phyloP scores from a whole-genome alignment of 2,888 invertebrate genomes.

The Mellilla xanthometata region DNA sequence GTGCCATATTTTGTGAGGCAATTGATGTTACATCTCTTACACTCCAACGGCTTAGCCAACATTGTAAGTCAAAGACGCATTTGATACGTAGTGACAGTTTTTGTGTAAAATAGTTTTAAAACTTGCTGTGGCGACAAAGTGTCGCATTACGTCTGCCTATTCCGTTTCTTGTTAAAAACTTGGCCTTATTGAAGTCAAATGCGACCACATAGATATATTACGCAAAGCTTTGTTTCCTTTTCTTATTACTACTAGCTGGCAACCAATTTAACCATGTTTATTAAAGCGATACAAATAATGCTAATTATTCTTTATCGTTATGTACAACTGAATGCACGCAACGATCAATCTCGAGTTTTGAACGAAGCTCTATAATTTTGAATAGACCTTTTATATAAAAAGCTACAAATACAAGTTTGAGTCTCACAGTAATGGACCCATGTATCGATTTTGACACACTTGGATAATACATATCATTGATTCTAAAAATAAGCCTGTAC shows the following conservation, averaged over 20 bases:
- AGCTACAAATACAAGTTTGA: no score
- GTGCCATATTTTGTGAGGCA: slow-evolving; percentile 66
- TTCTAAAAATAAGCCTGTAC: no score
- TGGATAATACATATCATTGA: no score
- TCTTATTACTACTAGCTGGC: slow-evolving; percentile 60
- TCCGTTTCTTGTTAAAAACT: not conserved
- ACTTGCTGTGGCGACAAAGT: slow-evolving; percentile 30
- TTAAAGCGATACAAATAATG: slow-evolving; percentile 68
- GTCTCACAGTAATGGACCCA: no score
- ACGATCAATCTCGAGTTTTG: slow-evolving; percentile 67
- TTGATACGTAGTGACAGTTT: slow-evolving; percentile 65
- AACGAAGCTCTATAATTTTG: slow-evolving; percentile 64
- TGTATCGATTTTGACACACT: no score
- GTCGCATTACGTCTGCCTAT: slow-evolving; percentile 44
- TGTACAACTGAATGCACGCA: slow-evolving; percentile 70
- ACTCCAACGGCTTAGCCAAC: slow-evolving; percentile 57
- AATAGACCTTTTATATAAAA: no score
- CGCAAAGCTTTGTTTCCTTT: slow-evolving; percentile 34
- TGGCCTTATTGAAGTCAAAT: not conserved
- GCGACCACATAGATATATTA: not conserved
- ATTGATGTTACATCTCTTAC: slow-evolving; percentile 67
- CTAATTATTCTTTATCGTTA: slow-evolving; percentile 70
- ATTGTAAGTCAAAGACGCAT: slow-evolving; percentile 58
- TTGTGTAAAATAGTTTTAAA: slow-evolving; percentile 52
- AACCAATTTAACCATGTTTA: slow-evolving; percentile 49